These are phyloP conservation scores for Collichthys lucidus DNA, from an alignment of 2,113 vertebrate species.

Conservation along the genomic window DNA sequence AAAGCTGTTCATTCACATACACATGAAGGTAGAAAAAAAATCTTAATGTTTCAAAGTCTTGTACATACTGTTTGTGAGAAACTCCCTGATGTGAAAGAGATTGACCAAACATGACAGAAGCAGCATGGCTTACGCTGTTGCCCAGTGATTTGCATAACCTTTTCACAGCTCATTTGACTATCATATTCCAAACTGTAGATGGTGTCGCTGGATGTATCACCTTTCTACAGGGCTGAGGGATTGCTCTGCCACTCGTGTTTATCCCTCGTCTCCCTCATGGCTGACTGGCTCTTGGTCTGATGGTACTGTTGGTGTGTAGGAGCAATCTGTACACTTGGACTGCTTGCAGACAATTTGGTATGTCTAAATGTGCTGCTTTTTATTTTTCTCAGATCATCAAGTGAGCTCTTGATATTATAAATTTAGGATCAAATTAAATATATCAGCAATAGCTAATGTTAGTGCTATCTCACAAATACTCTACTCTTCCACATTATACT, in stretches of 20 bases:
- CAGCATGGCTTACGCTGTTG: slow-evolving; percentile 18
- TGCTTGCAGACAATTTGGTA: slow-evolving; percentile 26
- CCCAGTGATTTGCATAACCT: slow-evolving; percentile 61
- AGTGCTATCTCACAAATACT: neutral
- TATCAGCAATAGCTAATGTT: neutral
- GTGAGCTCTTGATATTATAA: neutral
- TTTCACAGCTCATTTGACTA: slow-evolving; percentile 58
- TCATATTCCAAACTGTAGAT: slow-evolving; percentile 49
- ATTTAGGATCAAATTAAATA: neutral
- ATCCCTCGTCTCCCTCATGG: slow-evolving; percentile 39
- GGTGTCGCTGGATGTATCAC: slow-evolving; percentile 47
- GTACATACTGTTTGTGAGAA: slow-evolving; percentile 2
- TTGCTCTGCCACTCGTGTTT: slow-evolving; percentile 51
- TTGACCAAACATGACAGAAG: slow-evolving; percentile 27
- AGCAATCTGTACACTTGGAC: slow-evolving; percentile 1
- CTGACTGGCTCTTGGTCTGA: slow-evolving; percentile 37
- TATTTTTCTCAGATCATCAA: neutral
- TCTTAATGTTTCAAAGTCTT: neutral
- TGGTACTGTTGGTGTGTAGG: slow-evolving; percentile 29
- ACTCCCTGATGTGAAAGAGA: neutral
- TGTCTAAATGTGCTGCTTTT: neutral
- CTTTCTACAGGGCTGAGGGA: slow-evolving; percentile 49
- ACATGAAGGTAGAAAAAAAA: neutral
- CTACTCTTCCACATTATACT: neutral
- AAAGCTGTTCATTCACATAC: slow-evolving; percentile 21